These are phyloP conservation scores for Lasioglossum calceatum DNA, from an alignment of 2,888 invertebrate species.

Conservation along the genomic window DNA sequence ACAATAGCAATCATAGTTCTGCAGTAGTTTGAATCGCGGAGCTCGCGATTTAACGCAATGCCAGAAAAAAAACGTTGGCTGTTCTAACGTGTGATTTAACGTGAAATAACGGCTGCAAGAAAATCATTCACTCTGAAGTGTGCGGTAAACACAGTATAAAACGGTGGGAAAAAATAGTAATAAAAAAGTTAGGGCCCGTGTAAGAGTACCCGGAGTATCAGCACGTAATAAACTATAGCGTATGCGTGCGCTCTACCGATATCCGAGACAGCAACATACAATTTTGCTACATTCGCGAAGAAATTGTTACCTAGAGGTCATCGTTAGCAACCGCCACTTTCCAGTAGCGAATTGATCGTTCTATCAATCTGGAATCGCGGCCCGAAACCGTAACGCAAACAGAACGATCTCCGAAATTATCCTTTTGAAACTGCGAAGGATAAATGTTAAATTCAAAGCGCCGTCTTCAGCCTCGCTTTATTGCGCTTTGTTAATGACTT, in stretches of 20 bases:
- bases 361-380: constrained; percentile 27
- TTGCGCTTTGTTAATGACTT: too few species aligned
- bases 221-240: constrained; percentile 51
- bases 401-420: constrained; percentile 23
- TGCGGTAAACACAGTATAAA: constrained; percentile 30
- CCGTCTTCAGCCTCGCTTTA: too few species aligned
- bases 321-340: constrained; percentile 42
- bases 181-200: constrained; percentile 26
- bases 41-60: neutral
- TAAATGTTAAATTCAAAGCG: too few species aligned
- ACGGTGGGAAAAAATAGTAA: constrained; percentile 19
- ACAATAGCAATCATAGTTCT: neutral
- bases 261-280: constrained; percentile 63
- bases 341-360: constrained; percentile 46
- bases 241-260: constrained; percentile 51
- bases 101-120: neutral
- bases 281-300: constrained; percentile 72
- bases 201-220: constrained; percentile 23
- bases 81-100: constrained; percentile 17
- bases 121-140: constrained; percentile 23
- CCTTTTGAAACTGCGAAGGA: neutral
- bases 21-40: neutral
- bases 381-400: constrained; percentile 26
- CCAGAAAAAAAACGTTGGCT: neutral
- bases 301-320: constrained; percentile 63